These are phyloP conservation scores for Acestrorhynchus altus DNA, from an alignment of 2,797 vertebrate species.

Conservation along the genomic window DNA sequence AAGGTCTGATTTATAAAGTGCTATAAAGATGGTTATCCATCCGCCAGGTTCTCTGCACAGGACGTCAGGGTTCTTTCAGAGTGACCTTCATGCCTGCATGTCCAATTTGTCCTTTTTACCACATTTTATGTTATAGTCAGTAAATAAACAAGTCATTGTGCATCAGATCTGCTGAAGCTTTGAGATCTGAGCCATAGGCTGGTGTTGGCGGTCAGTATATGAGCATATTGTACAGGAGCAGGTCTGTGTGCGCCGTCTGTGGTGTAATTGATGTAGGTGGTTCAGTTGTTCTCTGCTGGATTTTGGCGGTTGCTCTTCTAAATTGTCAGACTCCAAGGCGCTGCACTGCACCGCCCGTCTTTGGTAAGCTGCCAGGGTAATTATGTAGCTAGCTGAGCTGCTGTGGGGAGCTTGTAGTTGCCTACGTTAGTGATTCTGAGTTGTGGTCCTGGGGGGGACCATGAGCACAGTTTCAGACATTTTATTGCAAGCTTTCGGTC, in stretches of 20 bases:
- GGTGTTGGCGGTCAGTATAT: not conserved
- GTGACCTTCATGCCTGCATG: no score
- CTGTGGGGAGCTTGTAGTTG: not conserved
- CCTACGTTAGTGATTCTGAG: not conserved
- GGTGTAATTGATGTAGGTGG: no score
- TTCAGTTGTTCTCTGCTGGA: not conserved
- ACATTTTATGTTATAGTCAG: no score
- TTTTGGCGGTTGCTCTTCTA: not conserved
- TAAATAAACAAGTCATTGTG: no score
- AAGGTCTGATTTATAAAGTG: no score
- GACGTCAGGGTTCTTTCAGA: no score
- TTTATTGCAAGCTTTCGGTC: not conserved
- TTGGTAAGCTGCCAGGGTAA: slow-evolving; percentile 2
- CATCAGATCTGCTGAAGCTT: no score
- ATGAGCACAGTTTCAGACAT: not conserved
- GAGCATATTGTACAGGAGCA: no score
- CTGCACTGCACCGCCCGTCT: not conserved
- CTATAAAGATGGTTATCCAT: no score
- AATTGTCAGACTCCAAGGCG: not conserved
- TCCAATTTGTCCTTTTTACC: no score
- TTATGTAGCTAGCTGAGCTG: not conserved
- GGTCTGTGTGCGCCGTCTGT: not conserved
- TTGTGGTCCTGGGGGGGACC: not conserved
- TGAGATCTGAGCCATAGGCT: no score
- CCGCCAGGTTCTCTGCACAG: no score